Evolutionary conservation across 64 coral and sea anemone species (phyloP).

Genomic region (Astreopora myriophthalma): DNA sequence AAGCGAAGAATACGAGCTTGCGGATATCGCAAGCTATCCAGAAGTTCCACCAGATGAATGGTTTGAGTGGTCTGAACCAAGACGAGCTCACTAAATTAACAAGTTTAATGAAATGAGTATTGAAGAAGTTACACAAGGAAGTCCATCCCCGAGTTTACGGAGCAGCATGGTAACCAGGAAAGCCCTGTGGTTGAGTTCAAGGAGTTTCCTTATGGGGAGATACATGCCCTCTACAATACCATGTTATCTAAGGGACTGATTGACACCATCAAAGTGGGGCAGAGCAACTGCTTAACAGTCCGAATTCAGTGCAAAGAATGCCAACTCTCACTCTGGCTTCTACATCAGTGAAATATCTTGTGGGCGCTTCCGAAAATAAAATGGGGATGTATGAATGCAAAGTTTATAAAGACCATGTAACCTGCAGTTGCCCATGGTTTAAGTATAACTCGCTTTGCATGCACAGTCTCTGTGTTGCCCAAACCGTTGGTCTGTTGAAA

Average conservation of each 20-base stretch:
- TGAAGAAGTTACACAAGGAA: slow-evolving; percentile 1
- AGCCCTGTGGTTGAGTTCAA: neutral
- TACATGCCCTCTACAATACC: neutral
- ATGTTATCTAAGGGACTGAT: neutral
- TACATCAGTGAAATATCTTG: neutral
- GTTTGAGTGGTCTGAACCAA: neutral
- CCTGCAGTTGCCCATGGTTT: neutral
- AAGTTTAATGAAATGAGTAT: slow-evolving; percentile 14
- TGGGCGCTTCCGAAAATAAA: neutral
- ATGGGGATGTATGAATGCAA: neutral
- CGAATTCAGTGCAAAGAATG: neutral
- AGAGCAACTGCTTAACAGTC: slow-evolving; percentile 4
- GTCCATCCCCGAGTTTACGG: neutral
- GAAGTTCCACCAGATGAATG: neutral
- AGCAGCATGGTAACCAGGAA: neutral
- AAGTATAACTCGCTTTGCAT: neutral
- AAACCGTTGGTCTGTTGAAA: neutral
- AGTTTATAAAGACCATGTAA: neutral
- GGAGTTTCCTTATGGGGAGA: neutral
- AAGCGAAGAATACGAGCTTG: slow-evolving; percentile 19
- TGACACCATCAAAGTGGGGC: neutral
- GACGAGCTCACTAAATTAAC: neutral
- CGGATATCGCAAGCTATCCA: neutral
- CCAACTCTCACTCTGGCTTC: neutral
- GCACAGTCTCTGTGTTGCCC: slow-evolving; percentile 23